A percentile compares a stretch with the other conserved stretches of the same genome.
phyloP scores from a whole-genome alignment of 92 coral and sea anemone species.

The Palythoa caribaeorum region DNA sequence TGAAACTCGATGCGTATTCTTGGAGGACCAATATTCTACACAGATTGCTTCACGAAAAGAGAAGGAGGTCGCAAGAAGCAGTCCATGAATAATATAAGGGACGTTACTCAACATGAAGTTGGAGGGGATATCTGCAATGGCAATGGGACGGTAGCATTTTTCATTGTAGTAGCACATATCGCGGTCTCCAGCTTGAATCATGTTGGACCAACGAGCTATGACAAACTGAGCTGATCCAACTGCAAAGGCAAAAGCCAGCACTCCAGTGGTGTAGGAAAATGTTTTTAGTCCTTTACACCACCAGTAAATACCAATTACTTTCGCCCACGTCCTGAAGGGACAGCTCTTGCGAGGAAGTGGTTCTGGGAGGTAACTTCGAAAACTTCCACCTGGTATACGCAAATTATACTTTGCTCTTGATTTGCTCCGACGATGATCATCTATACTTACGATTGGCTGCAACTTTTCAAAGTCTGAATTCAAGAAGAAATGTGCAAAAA shows the following conservation, averaged over 20 bases:
- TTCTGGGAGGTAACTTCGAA: constrained; percentile 57
- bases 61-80: constrained; percentile 78
- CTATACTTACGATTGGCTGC: constrained; percentile 44
- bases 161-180: constrained; percentile 97
- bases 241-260: constrained; percentile 86
- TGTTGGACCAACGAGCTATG: constrained; percentile 90
- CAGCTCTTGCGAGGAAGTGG: constrained; percentile 71
- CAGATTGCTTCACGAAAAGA: constrained; percentile 91
- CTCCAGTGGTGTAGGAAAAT: constrained; percentile 86
- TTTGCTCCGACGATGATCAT: not conserved
- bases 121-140: constrained; percentile 87
- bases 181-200: constrained; percentile 92
- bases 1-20: constrained; percentile 14
- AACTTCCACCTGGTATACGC: constrained; percentile 56
- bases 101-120: constrained; percentile 93
- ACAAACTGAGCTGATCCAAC: constrained; percentile 98
- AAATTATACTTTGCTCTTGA: not conserved
- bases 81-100: constrained; percentile 83
- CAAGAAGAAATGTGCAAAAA: constrained; percentile 87
- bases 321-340: constrained; percentile 75
- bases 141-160: constrained; percentile 89
- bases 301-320: constrained; percentile 78
- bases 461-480: constrained; percentile 91
- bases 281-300: constrained; percentile 84
- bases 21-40: constrained; percentile 44